Base-by-base conservation (phyloP, 2,797 vertebrate genomes). In the Ptychadena robeensis region DNA sequence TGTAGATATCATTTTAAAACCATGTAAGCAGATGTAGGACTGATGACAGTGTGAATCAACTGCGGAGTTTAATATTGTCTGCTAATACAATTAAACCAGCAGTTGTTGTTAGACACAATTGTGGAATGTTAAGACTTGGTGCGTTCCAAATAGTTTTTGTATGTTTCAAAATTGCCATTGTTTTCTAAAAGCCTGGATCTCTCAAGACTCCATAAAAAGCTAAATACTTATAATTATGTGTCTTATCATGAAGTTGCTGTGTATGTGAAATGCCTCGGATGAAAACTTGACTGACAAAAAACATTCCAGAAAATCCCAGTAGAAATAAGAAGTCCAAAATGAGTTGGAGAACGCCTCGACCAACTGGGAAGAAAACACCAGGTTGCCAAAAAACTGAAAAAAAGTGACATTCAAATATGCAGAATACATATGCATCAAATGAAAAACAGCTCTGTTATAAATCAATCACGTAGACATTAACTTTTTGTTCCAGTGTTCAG, bases 321-420 rank as follows among this genome's bases (percentile, higher is more conserved):
- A 69, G 82, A 70, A 9, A 70, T 53, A 30, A 40, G 15, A 64
- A 15, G 11, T 80, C 77, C 77, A 80, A 84, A 84, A 83, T 27
- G 40, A 84, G 34, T 69, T 80, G 64, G 77, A 71, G 59, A 80
- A n/a, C 44, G 53, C 28, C 35, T 48, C 14, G 22, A 28, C 53
- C 70, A 84, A 74, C 63, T 73, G 70, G 25, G 68, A 72, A 79
- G 38, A 78, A 84, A 80, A 32, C 64, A 57, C 1, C 30, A 6
- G 12, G 12, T 70, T 80, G 82, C 82, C 82, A 80, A 80, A 80
- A n/a, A 84, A 14, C 14, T 28, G 68, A 79, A 37, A 73, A 73
- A 75, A 74, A 63, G 28, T 84, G 77, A 80, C 77, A 75, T 40
- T 64, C 77, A 84, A 80, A 69, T 80, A 80, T 84, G 82, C 71